Percentiles rank a stretch among this genome's conserved stretches.
These are phyloP conservation scores for Tipula lateralis DNA, from an alignment of 2,888 invertebrate species.

Conservation along the genomic window DNA sequence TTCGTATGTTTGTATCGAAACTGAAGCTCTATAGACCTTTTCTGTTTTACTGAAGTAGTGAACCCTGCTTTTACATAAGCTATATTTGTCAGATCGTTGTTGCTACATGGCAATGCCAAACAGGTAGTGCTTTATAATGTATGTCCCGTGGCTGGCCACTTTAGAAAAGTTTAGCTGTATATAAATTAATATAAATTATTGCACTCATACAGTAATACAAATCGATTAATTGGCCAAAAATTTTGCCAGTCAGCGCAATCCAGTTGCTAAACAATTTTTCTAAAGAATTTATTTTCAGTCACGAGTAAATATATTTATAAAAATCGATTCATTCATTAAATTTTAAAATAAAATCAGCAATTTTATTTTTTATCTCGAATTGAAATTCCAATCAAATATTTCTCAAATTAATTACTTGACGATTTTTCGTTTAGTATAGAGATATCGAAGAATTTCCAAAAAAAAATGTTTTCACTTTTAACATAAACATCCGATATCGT, in stretches of 20 bases:
- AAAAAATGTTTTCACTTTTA: not conserved
- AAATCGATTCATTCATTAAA: constrained; percentile 24
- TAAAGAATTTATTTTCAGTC: not conserved
- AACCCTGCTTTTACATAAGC: too few relatives aligned
- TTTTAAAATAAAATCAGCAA: not conserved
- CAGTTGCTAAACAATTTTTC: not conserved
- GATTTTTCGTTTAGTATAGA: not conserved
- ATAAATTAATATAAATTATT: too few relatives aligned
- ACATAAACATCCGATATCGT: not conserved
- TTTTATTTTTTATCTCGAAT: not conserved
- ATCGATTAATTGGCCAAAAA: not conserved
- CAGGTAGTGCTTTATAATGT: too few relatives aligned
- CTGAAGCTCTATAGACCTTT: too few relatives aligned
- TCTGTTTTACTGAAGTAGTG: too few relatives aligned
- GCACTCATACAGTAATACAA: too few relatives aligned
- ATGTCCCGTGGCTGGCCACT: too few relatives aligned
- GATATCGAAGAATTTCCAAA: not conserved
- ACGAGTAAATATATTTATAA: not conserved
- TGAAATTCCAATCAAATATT: not conserved
- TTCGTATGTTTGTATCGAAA: too few relatives aligned
- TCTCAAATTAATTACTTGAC: constrained; percentile 11
- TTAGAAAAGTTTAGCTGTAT: too few relatives aligned
- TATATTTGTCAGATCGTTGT: too few relatives aligned
- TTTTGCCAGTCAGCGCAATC: not conserved
- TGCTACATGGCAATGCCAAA: too few relatives aligned